Base-by-base conservation (phyloP, 2,113 vertebrate genomes). In the Alethe diademata region DNA sequence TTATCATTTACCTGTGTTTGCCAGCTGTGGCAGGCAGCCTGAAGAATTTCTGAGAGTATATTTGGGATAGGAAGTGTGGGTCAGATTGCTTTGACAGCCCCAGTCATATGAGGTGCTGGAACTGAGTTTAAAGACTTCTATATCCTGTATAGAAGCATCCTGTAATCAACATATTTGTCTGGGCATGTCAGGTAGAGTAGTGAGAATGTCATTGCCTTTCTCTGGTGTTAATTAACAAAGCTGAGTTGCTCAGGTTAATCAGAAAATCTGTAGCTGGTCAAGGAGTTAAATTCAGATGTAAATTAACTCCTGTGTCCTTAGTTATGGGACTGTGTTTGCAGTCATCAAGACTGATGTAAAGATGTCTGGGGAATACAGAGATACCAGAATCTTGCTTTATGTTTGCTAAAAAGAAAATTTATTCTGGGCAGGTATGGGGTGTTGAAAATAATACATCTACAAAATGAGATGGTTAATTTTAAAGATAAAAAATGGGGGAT, bases 81-180 rank as follows among this genome's bases (percentile, higher is more conserved):
- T 17, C 45, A 76, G 18, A 12, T 70, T 53, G 19, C 14, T 64
- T 64, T 62, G 19, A 42, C 33, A 81, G 19, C 8, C 40, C 26
- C 26, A 23, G 15, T 22, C 3, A 1, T 43, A 13, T 43, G 33
- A 80, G 23, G 2, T 66, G 14, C 38, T 85, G 11, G 33, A 85
- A 78, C 10, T 31, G 18, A 74, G 18, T 24, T 91, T 81, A 38
- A 90, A 65, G 43, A 51, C 28, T 3, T 61, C 10, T 47, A 1
- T 36, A 42, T 51, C 25, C 36, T 50, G 24, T 50, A 50, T 50
- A 50, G 24, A 75, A 33, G 5, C 9, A 51, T 18, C 4, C 6
- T 72, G 6, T 60, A 48, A 51, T 65, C 5, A 20, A 5, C 0
- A 0, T 48, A 14, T 60, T 89, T 70, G 31, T 67, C 40, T 19